A percentile compares a stretch with the other conserved stretches of the same genome.
phyloP scores from a whole-genome alignment of 2,113 vertebrate species.

The Collichthys lucidus region DNA sequence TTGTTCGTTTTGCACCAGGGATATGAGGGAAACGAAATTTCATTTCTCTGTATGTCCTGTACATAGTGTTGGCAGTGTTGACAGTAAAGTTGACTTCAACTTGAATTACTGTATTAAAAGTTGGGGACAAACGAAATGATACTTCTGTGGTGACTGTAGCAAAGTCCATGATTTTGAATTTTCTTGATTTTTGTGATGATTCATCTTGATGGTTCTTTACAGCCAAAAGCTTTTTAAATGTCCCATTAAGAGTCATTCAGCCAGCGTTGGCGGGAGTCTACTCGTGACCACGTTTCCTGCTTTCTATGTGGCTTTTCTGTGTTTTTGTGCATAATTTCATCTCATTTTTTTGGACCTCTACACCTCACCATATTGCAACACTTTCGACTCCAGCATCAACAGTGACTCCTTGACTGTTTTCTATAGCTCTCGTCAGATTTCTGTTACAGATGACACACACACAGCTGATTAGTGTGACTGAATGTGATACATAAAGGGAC shows the following conservation, averaged over 20 bases:
- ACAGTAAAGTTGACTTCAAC: too few relatives aligned
- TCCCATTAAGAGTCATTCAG: neutral
- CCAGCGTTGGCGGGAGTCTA: too few relatives aligned
- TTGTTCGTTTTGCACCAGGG: too few relatives aligned
- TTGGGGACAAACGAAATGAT: neutral
- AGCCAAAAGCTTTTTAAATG: too few relatives aligned
- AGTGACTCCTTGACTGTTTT: too few relatives aligned
- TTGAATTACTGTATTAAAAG: neutral
- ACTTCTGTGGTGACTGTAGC: neutral
- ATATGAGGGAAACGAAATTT: too few relatives aligned
- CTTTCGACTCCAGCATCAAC: neutral
- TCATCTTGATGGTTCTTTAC: neutral
- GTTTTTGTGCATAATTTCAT: constrained; percentile 1
- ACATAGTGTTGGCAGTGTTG: too few relatives aligned
- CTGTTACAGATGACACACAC: neutral
- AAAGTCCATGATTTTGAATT: neutral
- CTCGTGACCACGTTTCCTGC: neutral
- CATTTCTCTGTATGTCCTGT: too few relatives aligned
- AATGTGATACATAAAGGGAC: neutral
- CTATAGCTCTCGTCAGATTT: neutral
- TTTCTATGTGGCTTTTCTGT: neutral
- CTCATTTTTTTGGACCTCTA: neutral
- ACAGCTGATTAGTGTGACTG: neutral
- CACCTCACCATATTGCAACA: neutral
- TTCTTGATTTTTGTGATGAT: neutral